Percentiles rank a stretch among this genome's conserved stretches.
These are phyloP conservation scores for Lasioglossum lativentre DNA, from an alignment of 2,888 invertebrate genomes.

Conservation along the genomic window DNA sequence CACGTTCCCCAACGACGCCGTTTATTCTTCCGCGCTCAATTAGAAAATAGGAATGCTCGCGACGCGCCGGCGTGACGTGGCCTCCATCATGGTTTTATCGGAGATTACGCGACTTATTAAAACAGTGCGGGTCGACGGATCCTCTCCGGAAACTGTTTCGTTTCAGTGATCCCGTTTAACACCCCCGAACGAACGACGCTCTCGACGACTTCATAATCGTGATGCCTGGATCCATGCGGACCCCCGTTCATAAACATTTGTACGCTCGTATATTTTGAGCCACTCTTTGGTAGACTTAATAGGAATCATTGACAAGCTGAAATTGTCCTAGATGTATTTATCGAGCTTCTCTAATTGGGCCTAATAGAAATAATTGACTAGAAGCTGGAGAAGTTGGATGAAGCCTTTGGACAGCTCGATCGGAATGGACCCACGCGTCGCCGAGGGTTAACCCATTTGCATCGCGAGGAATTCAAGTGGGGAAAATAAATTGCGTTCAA, in stretches of 20 bases:
- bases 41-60: not conserved
- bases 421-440: not conserved
- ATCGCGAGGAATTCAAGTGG: not conserved
- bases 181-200: not conserved
- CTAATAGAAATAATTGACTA: constrained; percentile 1
- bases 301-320: not conserved
- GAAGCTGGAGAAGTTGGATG: not conserved
- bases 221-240: not conserved
- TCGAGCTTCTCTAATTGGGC: constrained; percentile 4
- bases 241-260: not conserved
- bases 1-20: not conserved
- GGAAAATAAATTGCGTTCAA: not conserved
- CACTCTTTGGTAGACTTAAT: not conserved
- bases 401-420: not conserved
- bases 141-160: not conserved
- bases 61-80: not conserved
- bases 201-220: not conserved
- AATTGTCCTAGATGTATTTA: not conserved
- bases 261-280: not conserved
- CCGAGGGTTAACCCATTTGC: not conserved
- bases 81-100: not conserved
- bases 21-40: not conserved
- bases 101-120: constrained; percentile 1
- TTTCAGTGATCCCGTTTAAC: not conserved
- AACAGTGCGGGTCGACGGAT: constrained; percentile 2